Conservation (phyloP, 2,888 invertebrate genomes). For the Tetragonula carbonaria region DNA sequence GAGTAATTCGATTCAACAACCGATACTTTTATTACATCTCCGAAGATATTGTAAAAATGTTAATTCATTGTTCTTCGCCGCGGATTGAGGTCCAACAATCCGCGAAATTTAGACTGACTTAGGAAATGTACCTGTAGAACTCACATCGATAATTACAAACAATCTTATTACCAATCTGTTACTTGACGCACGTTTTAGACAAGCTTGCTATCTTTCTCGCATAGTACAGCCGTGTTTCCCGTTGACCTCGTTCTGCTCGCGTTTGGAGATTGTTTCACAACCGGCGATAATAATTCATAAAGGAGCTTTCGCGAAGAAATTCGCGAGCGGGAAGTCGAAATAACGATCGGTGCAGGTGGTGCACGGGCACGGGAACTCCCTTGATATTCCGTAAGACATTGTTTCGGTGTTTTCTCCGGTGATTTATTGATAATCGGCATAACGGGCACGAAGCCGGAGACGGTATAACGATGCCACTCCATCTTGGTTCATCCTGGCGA, state of each 20-base stretch:
- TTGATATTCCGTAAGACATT: slow-evolving; percentile 35
- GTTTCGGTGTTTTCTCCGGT: slow-evolving; percentile 45
- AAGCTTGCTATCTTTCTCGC: background rate
- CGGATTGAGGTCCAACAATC: too few species aligned
- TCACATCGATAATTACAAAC: too few species aligned
- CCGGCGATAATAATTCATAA: background rate
- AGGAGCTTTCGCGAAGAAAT: slow-evolving; percentile 3
- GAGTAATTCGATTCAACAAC: too few species aligned
- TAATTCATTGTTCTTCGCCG: too few species aligned
- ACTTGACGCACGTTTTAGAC: background rate
- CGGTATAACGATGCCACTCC: slow-evolving; percentile 64
- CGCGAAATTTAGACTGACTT: too few species aligned
- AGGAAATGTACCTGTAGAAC: too few species aligned
- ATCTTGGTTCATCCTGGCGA: slow-evolving; percentile 60
- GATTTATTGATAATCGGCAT: slow-evolving; percentile 62
- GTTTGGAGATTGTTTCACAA: background rate
- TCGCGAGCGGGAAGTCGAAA: background rate
- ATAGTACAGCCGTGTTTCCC: too few species aligned
- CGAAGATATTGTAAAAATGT: too few species aligned
- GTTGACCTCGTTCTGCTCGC: background rate
- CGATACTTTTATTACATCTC: too few species aligned
- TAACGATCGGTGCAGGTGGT: slow-evolving; percentile 41
- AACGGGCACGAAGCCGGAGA: slow-evolving; percentile 51
- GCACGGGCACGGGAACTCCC: background rate
- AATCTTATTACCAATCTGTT: background rate